phyloP scores from a whole-genome alignment of 1,140 invertebrate species.

The Drosophila obscura region DNA sequence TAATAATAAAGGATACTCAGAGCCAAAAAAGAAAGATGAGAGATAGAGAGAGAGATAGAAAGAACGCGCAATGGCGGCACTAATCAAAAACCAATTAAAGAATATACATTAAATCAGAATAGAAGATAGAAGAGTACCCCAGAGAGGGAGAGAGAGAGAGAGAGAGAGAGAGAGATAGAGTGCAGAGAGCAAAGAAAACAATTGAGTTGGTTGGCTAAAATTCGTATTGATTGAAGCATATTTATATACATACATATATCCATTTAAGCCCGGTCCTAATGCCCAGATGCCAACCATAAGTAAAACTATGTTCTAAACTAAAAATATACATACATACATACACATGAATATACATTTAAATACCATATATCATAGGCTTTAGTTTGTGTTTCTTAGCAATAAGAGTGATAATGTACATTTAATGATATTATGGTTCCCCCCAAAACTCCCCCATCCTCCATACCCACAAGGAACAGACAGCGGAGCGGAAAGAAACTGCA shows the following conservation, averaged over 20 bases:
- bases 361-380: conserved; percentile 77
- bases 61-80: conserved; percentile 5
- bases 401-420: conserved; percentile 79
- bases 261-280: conserved; percentile 22
- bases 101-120: conserved; percentile 3
- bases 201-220: conserved; percentile 31
- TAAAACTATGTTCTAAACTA: conserved; percentile 43
- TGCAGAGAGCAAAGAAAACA: conserved; percentile 5
- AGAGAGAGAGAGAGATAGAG: neutral
- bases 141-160: conserved; percentile 1
- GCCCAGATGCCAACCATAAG: conserved; percentile 41
- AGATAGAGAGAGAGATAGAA: neutral
- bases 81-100: conserved; percentile 44
- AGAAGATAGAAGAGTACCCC: conserved; percentile 1
- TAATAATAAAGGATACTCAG: conserved; percentile 8
- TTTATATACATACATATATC: conserved; percentile 45
- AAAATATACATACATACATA: conserved; percentile 40
- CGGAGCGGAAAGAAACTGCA: conserved; percentile 14
- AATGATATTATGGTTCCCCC: conserved; percentile 43
- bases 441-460: no score
- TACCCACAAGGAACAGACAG: no score
- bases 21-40: neutral
- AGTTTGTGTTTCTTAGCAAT: conserved; percentile 73
- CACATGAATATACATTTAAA: conserved; percentile 43
- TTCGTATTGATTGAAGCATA: conserved; percentile 34